Base-by-base conservation (phyloP, 2,797 vertebrate genomes). In the Neosalanx taihuensis region DNA sequence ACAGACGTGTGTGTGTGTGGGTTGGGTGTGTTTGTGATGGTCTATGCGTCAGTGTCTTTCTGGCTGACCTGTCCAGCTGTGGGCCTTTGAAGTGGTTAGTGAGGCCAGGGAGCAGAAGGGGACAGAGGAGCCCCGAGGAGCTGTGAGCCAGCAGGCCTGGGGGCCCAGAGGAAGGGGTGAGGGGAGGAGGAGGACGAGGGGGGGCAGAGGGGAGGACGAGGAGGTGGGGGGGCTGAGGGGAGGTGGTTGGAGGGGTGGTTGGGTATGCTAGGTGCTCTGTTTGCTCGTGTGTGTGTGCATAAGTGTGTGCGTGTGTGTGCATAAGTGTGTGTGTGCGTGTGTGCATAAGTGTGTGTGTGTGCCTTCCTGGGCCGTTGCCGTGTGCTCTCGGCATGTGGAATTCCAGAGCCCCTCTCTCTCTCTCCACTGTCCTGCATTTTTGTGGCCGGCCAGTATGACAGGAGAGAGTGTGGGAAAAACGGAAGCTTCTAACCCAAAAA, bases 391-490 rank as follows among this genome's bases (percentile, higher is more conserved):
- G 86, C 87, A 92, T 94, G 93, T 92, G 92, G 93, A 95, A 95
- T 94, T 95, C 94, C 92, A 93, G 92, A 92, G 89, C 91, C 94
- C 89, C 91, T 94, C 92, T 89, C 92, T 92, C 92, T 92, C 92
- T 94, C 93, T 94, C 90, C 83, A 91, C 93, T 93, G 92, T 92
- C 89, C 92, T 94, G 92, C 95, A 95, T 98, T 96, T 94, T 96
- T 97, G 95, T 89, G 95, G 96, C 95, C 91, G 93, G 93, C 92
- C 92, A 93, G 91, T 94, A 92, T 96, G 95, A 97, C 95, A 95
- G 91, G 93, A 93, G 93, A 93, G 94, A 98, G 95, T 97, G 95
- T 98, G 96, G 95, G 96, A 97, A 97, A 96, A 97, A 95, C 94
- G 93, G 95, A 97, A 96, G 94, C 94, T 90, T 90, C 92, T 85